phyloP scores from a whole-genome alignment of 2,888 invertebrate genomes.

The Polyploca ridens region DNA sequence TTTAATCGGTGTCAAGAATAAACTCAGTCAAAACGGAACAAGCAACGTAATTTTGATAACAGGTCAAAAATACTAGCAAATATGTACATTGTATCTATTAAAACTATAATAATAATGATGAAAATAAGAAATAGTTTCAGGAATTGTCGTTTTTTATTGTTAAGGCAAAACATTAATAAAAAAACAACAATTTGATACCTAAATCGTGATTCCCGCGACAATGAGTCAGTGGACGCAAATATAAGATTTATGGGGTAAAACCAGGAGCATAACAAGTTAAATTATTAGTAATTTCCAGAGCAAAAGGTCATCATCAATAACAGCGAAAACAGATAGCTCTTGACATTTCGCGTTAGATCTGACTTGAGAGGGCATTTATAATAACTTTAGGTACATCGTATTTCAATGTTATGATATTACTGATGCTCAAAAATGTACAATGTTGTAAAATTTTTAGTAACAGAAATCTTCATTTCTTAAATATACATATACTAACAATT shows the following conservation, averaged over 20 bases:
- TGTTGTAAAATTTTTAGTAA: no score
- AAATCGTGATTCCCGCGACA: not conserved
- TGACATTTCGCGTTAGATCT: slow-evolving; percentile 15
- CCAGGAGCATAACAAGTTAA: not conserved
- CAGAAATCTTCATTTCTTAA: no score
- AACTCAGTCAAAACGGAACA: not conserved
- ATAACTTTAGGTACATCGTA: not conserved
- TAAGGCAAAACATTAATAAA: not conserved
- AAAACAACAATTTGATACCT: not conserved
- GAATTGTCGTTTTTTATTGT: not conserved
- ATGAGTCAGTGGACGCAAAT: not conserved
- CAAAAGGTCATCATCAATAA: not conserved
- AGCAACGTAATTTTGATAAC: not conserved
- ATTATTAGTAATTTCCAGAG: slow-evolving; percentile 2
- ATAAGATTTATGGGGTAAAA: not conserved
- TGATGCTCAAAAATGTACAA: no score
- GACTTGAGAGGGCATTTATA: not conserved
- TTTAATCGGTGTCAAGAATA: not conserved
- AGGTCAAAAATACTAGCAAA: not conserved
- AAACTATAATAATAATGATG: not conserved
- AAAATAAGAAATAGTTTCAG: no score
- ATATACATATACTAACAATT: no score
- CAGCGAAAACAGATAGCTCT: slow-evolving; percentile 17
- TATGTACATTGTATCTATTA: no score
- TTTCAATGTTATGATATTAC: no score